Evolutionary conservation across 2,888 invertebrate species (phyloP).

Genomic region (Phorcus lineatus): DNA sequence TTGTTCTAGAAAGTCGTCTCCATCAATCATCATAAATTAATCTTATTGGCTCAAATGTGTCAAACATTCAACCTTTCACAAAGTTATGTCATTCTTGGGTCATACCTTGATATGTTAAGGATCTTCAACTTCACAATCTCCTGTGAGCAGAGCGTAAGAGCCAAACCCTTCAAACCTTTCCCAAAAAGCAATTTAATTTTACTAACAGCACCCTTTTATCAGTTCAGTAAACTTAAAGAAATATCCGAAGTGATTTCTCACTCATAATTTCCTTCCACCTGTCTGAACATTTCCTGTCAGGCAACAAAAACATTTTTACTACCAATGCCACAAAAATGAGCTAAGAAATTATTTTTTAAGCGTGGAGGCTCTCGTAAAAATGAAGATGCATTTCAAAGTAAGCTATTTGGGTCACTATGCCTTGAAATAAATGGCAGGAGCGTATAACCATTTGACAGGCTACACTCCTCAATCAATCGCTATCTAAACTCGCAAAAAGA

Average conservation of each 20-base stretch:
- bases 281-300: neutral
- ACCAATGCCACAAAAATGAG: neutral
- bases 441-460: neutral
- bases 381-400: neutral
- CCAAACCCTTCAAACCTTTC: too few relatives aligned
- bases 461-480: neutral
- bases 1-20: too few relatives aligned
- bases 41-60: too few relatives aligned
- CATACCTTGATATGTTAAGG: too few relatives aligned
- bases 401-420: neutral
- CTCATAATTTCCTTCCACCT: neutral
- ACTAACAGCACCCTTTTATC: too few relatives aligned
- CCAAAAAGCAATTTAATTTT: too few relatives aligned
- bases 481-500: neutral
- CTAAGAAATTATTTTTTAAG: constrained; percentile 13
- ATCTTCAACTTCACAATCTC: too few relatives aligned
- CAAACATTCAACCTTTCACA: too few relatives aligned
- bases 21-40: too few relatives aligned
- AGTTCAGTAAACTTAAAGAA: too few relatives aligned
- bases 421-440: neutral
- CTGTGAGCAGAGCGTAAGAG: too few relatives aligned
- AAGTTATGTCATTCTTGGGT: too few relatives aligned
- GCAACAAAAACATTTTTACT: constrained; percentile 11
- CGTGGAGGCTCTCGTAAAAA: neutral
- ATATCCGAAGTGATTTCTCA: neutral